phyloP scores from a whole-genome alignment of 2,888 invertebrate species.

The Eupithecia abbreviata region DNA sequence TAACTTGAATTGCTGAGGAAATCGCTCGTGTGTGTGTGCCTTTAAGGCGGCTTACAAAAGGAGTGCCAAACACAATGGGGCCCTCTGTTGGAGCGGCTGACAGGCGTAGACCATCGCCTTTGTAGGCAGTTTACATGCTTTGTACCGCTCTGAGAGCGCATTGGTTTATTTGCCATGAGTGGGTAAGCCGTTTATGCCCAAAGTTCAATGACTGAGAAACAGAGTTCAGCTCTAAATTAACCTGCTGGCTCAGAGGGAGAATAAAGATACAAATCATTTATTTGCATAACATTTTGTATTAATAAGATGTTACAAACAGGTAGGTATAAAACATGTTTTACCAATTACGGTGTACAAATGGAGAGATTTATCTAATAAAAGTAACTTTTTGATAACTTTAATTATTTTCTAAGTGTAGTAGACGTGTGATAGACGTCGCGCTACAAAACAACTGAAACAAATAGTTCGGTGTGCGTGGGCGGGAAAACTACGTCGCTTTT shows the following conservation, averaged over 20 bases:
- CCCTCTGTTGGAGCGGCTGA: constrained; percentile 59
- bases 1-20: constrained; percentile 6
- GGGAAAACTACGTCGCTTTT: no score
- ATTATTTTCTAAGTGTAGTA: no score
- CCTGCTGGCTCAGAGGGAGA: not conserved
- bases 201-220: constrained; percentile 20
- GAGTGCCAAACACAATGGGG: constrained; percentile 64
- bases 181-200: constrained; percentile 28
- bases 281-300: no score
- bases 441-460: no score
- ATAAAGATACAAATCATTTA: no score
- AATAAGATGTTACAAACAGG: no score
- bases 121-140: constrained; percentile 66
- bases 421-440: no score
- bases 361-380: no score
- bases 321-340: not conserved
- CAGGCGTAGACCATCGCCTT: constrained; percentile 66
- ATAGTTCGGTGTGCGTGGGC: no score
- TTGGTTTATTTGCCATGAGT: constrained; percentile 48
- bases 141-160: constrained; percentile 47
- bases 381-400: no score
- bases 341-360: no score
- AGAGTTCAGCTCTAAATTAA: not conserved
- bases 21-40: constrained; percentile 25
- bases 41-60: constrained; percentile 57